These are phyloP conservation scores for Pterophyllum scalare DNA, from an alignment of 2,113 vertebrate species.

Conservation along the genomic window DNA sequence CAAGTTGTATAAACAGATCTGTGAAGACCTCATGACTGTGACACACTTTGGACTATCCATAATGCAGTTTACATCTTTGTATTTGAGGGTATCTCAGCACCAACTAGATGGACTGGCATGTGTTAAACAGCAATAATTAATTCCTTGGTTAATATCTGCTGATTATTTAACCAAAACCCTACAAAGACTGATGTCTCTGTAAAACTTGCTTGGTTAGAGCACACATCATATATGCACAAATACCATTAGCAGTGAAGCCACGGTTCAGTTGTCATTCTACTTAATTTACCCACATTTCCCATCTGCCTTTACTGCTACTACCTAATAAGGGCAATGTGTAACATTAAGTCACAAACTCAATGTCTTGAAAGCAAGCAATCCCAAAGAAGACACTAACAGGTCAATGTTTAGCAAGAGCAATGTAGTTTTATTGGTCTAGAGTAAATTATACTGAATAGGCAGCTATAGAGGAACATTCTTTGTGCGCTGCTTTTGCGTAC, in stretches of 20 bases:
- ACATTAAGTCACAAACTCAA: not conserved
- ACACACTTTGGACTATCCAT: too few relatives aligned
- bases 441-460: constrained; percentile 67
- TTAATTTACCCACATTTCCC: not conserved
- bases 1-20: not conserved
- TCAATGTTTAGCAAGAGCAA: constrained; percentile 55
- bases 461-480: constrained; percentile 66
- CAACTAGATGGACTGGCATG: too few relatives aligned
- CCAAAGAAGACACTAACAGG: constrained; percentile 34
- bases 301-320: not conserved
- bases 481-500: constrained; percentile 62
- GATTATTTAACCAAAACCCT: constrained; percentile 4
- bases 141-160: not conserved
- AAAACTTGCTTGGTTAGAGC: not conserved
- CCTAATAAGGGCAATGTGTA: not conserved
- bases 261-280: not conserved
- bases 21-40: too few relatives aligned
- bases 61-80: too few relatives aligned
- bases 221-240: not conserved
- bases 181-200: not conserved
- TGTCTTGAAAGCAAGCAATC: not conserved
- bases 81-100: too few relatives aligned
- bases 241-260: not conserved
- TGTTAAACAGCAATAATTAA: not conserved
- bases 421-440: constrained; percentile 78